phyloP scores from a whole-genome alignment of 2,797 vertebrate species.

The Tachyglossus aculeatus region DNA sequence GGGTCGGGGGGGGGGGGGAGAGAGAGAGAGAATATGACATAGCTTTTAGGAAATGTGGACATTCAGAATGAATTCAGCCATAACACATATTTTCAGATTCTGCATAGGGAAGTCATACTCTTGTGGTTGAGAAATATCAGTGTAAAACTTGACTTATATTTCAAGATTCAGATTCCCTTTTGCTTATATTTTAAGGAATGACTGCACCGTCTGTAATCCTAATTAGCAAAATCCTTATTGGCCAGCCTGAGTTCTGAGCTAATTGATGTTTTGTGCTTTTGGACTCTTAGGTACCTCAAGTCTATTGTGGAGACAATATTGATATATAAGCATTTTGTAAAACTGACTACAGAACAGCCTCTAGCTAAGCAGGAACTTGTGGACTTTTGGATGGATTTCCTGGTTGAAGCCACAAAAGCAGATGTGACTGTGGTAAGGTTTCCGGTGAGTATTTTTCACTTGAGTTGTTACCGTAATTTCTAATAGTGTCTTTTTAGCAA shows the following conservation, averaged over 20 bases:
- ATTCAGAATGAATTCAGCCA: too few relatives aligned
- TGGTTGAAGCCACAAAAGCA: slow-evolving; percentile 94
- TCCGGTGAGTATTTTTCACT: slow-evolving; percentile 80
- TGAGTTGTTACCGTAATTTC: not conserved
- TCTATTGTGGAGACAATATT: slow-evolving; percentile 94
- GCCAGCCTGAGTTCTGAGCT: too few relatives aligned
- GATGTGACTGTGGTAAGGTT: slow-evolving; percentile 94
- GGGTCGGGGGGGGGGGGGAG: too few relatives aligned
- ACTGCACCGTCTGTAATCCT: not conserved
- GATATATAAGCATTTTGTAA: slow-evolving; percentile 95
- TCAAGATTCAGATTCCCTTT: too few relatives aligned
- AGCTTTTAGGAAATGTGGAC: too few relatives aligned
- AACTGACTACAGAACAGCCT: slow-evolving; percentile 83
- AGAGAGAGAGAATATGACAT: too few relatives aligned
- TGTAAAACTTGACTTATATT: too few relatives aligned
- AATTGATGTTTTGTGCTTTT: not conserved
- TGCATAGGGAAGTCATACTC: too few relatives aligned
- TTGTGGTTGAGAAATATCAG: too few relatives aligned
- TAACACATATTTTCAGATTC: too few relatives aligned
- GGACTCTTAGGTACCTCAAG: slow-evolving; percentile 85
- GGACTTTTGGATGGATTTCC: slow-evolving; percentile 99
- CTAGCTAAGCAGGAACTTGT: slow-evolving; percentile 88
- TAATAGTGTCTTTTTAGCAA: slow-evolving; percentile 8
- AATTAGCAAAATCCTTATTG: not conserved
- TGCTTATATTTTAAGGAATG: too few relatives aligned